Evolutionary conservation across 2,888 invertebrate species (phyloP).

Genomic region (Nyleta sp.): DNA sequence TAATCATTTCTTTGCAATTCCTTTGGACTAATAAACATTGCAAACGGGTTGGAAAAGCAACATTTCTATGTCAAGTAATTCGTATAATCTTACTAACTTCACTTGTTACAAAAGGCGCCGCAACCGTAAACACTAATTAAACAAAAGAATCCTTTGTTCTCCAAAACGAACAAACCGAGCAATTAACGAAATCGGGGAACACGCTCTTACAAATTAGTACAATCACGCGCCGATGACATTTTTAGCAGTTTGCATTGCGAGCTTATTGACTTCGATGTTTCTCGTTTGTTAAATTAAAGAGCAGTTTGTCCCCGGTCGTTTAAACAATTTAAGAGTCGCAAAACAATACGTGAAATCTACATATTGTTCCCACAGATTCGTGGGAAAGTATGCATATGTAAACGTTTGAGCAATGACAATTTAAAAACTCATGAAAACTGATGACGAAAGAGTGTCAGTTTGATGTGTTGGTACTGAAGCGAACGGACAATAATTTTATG

Average conservation of each 20-base stretch:
- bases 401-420: slow-evolving; percentile 28
- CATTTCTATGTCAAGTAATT: no score
- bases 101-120: not conserved
- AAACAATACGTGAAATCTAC: slow-evolving; percentile 39
- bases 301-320: slow-evolving; percentile 16
- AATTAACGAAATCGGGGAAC: slow-evolving; percentile 29
- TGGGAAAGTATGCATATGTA: slow-evolving; percentile 37
- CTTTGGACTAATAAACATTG: no score
- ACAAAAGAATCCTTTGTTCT: slow-evolving; percentile 33
- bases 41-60: no score
- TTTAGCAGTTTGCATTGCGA: slow-evolving; percentile 11
- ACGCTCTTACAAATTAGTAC: slow-evolving; percentile 43
- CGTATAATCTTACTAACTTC: not conserved
- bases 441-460: slow-evolving; percentile 2
- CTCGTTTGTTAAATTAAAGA: slow-evolving; percentile 24
- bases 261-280: slow-evolving; percentile 9
- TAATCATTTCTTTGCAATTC: no score
- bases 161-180: slow-evolving; percentile 23
- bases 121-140: slow-evolving; percentile 21
- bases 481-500: no score
- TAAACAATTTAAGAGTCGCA: slow-evolving; percentile 29
- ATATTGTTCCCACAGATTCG: slow-evolving; percentile 54
- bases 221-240: slow-evolving; percentile 30
- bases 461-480: not conserved
- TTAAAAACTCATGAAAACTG: slow-evolving; percentile 18